Base-by-base conservation (phyloP, 2,888 invertebrate genomes). In the Baccha elongata region DNA sequence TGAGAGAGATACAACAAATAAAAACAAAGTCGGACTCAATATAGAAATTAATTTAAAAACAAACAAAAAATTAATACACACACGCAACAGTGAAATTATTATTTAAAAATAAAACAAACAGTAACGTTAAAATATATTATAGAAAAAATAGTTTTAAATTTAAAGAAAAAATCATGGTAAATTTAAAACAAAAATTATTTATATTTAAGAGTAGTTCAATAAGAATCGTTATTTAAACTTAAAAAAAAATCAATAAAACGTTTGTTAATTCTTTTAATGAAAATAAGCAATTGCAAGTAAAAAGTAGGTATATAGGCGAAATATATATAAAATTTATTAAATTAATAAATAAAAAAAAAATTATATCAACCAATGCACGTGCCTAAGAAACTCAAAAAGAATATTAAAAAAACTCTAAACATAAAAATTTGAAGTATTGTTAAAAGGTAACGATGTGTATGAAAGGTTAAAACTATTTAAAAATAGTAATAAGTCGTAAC, bases 321-420 rank as follows among this genome's bases (percentile, higher is more conserved):
- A 58, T 53, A 21, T 32, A 35, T 52, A 46, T 32, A 35, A 75
- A 67, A 71, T 67, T 81, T 81, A 76, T 72, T 76, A 78, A 83
- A 78, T 67, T 68, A 68, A 79, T 64, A 73, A 79, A 73, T 64
- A 50, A 42, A 40, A 37, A 21, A 79, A 67, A 50, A 65, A 71
- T 13, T 65, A 78, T 78, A 83, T 83, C 83, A 83, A 78, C 83
- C 83, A 83, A 83, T 83, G 83, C 83, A 83, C 83, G 83, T 83
- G 83, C 83, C 83, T 83, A 78, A 83, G 72, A 55, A 76, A 83
- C 48, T 48, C 32, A 67, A 76, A 60, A 62, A 8, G 50, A 79
- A 58, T 44, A 53, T 67, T 46, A 40, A 42, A 52, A 55, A 53
- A 46, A 44, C 68, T 29, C 29, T 21, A 64, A 35, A 64, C 23